phyloP scores from a whole-genome alignment of 2,888 invertebrate genomes.

The Acanthoscelides obtectus region DNA sequence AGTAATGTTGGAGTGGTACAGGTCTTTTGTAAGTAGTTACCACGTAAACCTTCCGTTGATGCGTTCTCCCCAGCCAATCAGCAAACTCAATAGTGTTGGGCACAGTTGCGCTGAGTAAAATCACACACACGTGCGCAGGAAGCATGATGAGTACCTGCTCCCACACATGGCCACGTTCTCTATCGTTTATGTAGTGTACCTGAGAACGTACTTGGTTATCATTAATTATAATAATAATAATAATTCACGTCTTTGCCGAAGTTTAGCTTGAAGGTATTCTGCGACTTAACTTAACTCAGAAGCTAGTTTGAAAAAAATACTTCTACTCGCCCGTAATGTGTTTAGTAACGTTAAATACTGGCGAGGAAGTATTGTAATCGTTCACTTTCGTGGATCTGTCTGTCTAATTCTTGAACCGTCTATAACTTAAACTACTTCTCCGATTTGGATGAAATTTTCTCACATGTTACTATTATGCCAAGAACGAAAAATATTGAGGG shows the following conservation, averaged over 20 bases:
- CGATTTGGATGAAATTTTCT: no score
- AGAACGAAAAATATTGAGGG: no score
- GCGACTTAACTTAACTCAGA: no score
- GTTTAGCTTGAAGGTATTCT: background rate
- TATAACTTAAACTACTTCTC: no score
- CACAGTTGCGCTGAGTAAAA: constrained; percentile 96
- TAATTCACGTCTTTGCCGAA: no score
- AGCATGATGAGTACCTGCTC: constrained; percentile 94
- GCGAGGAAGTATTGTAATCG: no score
- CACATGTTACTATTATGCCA: no score
- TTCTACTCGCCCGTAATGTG: no score
- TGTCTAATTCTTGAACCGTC: no score
- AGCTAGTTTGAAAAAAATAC: no score
- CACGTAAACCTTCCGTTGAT: constrained; percentile 85
- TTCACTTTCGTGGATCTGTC: no score
- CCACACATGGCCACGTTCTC: constrained; percentile 93
- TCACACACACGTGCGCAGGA: constrained; percentile 91
- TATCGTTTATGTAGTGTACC: constrained; percentile 94
- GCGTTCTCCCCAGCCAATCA: constrained; percentile 81
- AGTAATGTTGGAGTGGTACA: constrained; percentile 90
- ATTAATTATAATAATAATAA: background rate
- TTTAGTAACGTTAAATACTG: no score
- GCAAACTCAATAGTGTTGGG: constrained; percentile 97
- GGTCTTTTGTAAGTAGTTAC: constrained; percentile 91
- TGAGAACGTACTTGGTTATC: constrained; percentile 8